A percentile compares a stretch with the other conserved stretches of the same genome.
phyloP scores from a whole-genome alignment of 1,140 invertebrate species.

The Hormaphis cornu region DNA sequence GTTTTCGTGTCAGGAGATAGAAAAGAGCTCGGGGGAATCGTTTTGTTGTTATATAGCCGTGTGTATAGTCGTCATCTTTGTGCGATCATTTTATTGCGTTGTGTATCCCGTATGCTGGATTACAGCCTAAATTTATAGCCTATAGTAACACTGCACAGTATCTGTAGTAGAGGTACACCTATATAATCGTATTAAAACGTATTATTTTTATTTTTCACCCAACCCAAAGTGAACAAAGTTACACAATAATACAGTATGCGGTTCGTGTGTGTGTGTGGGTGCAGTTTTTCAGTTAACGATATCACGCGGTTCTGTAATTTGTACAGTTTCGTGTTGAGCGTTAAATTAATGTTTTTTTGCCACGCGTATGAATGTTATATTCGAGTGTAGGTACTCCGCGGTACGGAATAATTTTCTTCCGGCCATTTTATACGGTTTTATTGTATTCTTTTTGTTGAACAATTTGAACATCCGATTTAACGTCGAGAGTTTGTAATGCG shows the following conservation, averaged over 20 bases:
- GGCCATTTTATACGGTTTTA: too few relatives aligned
- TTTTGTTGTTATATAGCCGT: background rate
- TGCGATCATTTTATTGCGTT: slow-evolving; percentile 25
- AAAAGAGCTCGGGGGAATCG: slow-evolving; percentile 2
- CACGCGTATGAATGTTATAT: too few relatives aligned
- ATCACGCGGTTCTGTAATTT: too few relatives aligned
- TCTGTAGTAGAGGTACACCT: too few relatives aligned
- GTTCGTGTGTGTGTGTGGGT: background rate
- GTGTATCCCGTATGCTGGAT: slow-evolving; percentile 4
- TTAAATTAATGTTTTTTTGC: too few relatives aligned
- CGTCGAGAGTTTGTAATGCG: too few relatives aligned
- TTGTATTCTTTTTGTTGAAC: too few relatives aligned
- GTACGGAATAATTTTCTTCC: too few relatives aligned
- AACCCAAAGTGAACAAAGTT: background rate
- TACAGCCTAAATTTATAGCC: slow-evolving; percentile 12
- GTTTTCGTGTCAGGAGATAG: slow-evolving; percentile 11
- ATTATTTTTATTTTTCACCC: background rate
- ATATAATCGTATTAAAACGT: background rate
- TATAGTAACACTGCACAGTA: background rate
- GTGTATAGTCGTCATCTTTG: background rate
- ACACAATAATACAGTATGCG: background rate
- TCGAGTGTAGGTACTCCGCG: too few relatives aligned
- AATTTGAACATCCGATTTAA: too few relatives aligned
- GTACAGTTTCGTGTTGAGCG: too few relatives aligned
- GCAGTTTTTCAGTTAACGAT: too few relatives aligned